These are phyloP conservation scores for Thymelicus sylvestris DNA, from an alignment of 2,888 invertebrate genomes.

Conservation along the genomic window DNA sequence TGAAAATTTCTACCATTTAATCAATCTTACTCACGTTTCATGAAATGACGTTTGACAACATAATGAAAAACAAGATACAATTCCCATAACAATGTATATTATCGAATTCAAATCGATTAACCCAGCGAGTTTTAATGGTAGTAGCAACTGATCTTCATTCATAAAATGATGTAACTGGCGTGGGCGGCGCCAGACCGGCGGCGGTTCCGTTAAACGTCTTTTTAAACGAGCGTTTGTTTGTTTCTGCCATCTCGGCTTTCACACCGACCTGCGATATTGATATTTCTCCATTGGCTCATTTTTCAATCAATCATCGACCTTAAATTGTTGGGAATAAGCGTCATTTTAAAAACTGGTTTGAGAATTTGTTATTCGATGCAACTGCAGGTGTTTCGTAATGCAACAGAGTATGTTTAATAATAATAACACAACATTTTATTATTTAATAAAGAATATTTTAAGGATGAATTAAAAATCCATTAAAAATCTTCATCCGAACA, in stretches of 20 bases:
- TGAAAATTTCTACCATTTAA: no score
- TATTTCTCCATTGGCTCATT: not conserved
- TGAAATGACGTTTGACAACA: no score
- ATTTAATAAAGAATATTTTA: no score
- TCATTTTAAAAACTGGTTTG: not conserved
- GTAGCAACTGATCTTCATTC: slow-evolving; percentile 19
- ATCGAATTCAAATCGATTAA: not conserved
- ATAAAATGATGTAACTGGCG: slow-evolving; percentile 13
- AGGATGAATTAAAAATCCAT: not conserved
- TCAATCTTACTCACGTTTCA: no score
- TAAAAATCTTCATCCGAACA: slow-evolving; percentile 13
- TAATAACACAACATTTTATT: no score
- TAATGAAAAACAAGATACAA: no score
- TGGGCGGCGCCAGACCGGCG: slow-evolving; percentile 12
- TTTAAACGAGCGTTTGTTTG: slow-evolving; percentile 28
- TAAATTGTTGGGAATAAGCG: not conserved
- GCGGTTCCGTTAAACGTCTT: slow-evolving; percentile 30
- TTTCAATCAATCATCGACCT: not conserved
- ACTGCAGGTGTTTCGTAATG: not conserved
- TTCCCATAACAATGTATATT: no score
- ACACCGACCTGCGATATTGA: slow-evolving; percentile 21
- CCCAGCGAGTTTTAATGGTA: slow-evolving; percentile 12
- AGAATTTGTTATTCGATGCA: not conserved
- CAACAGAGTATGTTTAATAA: no score
- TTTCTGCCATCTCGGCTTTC: slow-evolving; percentile 22